These are phyloP conservation scores for Tamandua tetradactyla DNA, from an alignment of 2,797 vertebrate species.

Conservation along the genomic window DNA sequence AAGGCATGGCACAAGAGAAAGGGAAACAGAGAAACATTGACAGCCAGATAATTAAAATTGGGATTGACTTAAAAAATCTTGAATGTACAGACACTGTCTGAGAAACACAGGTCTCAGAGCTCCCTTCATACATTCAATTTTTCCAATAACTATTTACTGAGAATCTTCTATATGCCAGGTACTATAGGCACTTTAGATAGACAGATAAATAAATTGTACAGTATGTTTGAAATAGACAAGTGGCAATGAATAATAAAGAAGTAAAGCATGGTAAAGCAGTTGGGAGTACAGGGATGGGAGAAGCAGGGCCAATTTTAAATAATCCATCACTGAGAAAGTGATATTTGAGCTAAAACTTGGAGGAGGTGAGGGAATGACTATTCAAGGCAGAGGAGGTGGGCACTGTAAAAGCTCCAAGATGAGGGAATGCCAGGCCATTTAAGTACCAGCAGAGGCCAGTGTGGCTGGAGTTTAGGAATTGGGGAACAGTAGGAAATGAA, in stretches of 20 bases:
- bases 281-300: background rate
- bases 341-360: constrained; percentile 8
- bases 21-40: background rate
- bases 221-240: background rate
- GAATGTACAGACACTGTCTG: background rate
- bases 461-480: background rate
- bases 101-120: background rate
- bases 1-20: background rate
- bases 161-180: background rate
- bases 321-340: constrained; percentile 4
- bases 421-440: background rate
- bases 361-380: background rate
- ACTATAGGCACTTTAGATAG: background rate
- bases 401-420: background rate
- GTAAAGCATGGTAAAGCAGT: background rate
- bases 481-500: background rate
- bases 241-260: background rate
- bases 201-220: background rate
- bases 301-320: constrained; percentile 20
- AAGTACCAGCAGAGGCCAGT: background rate
- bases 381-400: background rate
- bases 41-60: background rate
- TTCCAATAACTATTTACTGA: background rate
- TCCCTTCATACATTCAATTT: background rate
- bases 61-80: background rate